Percentiles rank a stretch among this genome's conserved stretches.
These are phyloP conservation scores for human DNA, from an alignment of 2,113 vertebrate genomes.

Conservation along the genomic window GRCh38 chr7:13256001-13256500, in stretches of 20 bases:
- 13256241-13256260: background rate
- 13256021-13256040: background rate
- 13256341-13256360: background rate
- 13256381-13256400: background rate
- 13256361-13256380: background rate
- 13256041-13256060: background rate
- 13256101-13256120: background rate
- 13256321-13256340: background rate
- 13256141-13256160: background rate
- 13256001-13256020: background rate
- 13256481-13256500: no score
- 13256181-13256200: background rate
- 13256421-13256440: no score
- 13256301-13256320: background rate
- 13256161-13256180: background rate
- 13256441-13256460: no score
- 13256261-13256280: background rate
- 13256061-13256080: background rate
- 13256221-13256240: background rate
- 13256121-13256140: background rate
- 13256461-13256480: no score
- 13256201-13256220: background rate
- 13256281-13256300: background rate
- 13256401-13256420: no score
- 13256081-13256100: background rate